Evolutionary conservation across 2,888 invertebrate species (phyloP), one percentile per base, ranked within the genome.

Genomic region (Nomada goodeniana): DNA sequence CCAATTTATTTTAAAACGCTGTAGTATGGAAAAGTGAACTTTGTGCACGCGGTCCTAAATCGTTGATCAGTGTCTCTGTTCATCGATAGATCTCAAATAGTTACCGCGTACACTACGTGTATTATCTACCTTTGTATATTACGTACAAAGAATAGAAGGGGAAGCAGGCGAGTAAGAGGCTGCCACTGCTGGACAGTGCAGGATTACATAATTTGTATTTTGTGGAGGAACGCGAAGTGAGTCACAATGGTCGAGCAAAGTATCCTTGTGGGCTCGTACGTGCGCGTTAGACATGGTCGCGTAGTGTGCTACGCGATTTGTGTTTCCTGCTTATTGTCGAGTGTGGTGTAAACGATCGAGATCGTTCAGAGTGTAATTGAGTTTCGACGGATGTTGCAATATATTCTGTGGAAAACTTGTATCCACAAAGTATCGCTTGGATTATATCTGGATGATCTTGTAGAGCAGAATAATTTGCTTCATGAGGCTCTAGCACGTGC

Each of bases 151-250:
- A 36, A 36, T 36, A 36, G 36, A 36, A 36, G 36, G 36, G 36
- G 36, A 36, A 36, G 36, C 36, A 36, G 36, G 36, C 36, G 36
- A 36, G 36, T 36, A 36, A 36, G 36, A 36, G 36, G 36, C 36
- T 36, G 7, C 36, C 7, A 36, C 36, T 36, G 36, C 36, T 36
- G 36, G 36, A 36, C 36, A 36, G 36, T 36, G 36, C 36, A 36
- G 36, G 64, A 67, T 83, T 85, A 73, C 70, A 81, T 83, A 85
- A 85, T 71, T 13, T 20, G 18, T 53, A 20, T 18, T 5, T n/a
- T 20, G 20, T 53, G 20, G 18, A 20, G 9, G 80, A 29, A 71
- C 57, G 53, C 26, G 53, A 76, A 47, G 61, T 83, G 83, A 83
- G 76, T 84, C 84, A 84, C 74, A 36, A 36, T 36, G 36, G 36